Base-by-base conservation (phyloP, 1,140 invertebrate genomes). In the Scylla paramamosain region DNA sequence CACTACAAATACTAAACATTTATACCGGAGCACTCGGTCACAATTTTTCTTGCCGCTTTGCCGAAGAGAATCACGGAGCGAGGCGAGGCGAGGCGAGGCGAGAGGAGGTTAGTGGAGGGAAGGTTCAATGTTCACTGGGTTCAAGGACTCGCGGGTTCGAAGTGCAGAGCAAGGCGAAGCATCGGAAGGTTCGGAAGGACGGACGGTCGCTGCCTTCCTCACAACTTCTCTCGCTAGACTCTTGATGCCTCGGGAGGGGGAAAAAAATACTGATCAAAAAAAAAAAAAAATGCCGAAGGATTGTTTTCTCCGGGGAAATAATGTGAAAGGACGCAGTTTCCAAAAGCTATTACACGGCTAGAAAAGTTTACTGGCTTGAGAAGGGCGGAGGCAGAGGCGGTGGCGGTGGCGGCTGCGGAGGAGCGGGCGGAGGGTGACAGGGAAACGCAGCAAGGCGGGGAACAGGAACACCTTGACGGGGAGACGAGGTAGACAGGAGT, bases 291-390 rank as follows among this genome's bases (percentile, higher is more conserved):
- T 39, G 59, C 31, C 46, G 90, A 91, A 77, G 59, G 28, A 52
- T 91, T 91, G 90, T 91, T 59, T 91, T 91, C 90, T 91, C 52
- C 32, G 48, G 90, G 90, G 90, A 91, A 91, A 91, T 91, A 91
- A 77, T 59, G 90, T 91, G 67, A 91, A 91, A 91, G 90, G 59
- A 91, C 52, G 0, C 12, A 31, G 59, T 91, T 91, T 12, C 90
- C 90, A 91, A 77, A 91, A 91, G 29, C 90, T 77, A 91, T 91
- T 91, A 91, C 59, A 77, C 59, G 32, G 48, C 4, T 32, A 77
- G 29, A 91, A 32, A 91, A 91, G 89, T 91, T 91, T 46, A 31
- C 46, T 14, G 89, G 25, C 14, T 29, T 91, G 46, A 59, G 89
- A 91, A 28, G 46, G 28, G 6, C n/a, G 46, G n/a, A 28, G n/a